These are phyloP conservation scores for Camelus bactrianus DNA, from an alignment of 2,113 vertebrate genomes.

Conservation along the genomic window DNA sequence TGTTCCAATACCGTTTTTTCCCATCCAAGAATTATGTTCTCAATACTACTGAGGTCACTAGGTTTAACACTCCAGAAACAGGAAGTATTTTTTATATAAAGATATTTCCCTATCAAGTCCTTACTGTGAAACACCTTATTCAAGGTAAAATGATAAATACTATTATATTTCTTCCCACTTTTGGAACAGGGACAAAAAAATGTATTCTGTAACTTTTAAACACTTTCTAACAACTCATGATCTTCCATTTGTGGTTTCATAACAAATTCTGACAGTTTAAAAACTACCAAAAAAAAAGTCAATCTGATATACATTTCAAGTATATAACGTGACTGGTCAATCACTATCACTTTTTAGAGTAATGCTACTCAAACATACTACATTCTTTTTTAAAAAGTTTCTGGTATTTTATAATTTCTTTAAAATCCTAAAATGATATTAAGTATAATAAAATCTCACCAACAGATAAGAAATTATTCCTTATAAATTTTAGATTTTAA, in stretches of 20 bases:
- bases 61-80: neutral
- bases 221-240: neutral
- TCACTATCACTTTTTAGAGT: slow-evolving; percentile 53
- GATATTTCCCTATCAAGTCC: neutral
- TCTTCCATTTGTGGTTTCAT: slow-evolving; percentile 21
- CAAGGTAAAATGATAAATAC: neutral
- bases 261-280: slow-evolving; percentile 78
- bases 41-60: neutral
- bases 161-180: neutral
- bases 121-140: slow-evolving; percentile 7
- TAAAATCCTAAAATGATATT: slow-evolving; percentile 16
- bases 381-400: neutral
- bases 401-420: neutral
- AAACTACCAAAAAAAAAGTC: neutral
- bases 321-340: neutral
- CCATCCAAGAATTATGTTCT: neutral
- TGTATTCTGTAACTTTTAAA: neutral
- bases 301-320: neutral
- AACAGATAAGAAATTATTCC: neutral
- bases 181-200: neutral
- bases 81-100: slow-evolving; percentile 44
- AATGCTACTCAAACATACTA: neutral
- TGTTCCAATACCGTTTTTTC: neutral
- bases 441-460: slow-evolving; percentile 27
- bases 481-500: slow-evolving; percentile 39